phyloP scores from a whole-genome alignment of 2,797 vertebrate genomes.

The Sardinella longiceps region DNA sequence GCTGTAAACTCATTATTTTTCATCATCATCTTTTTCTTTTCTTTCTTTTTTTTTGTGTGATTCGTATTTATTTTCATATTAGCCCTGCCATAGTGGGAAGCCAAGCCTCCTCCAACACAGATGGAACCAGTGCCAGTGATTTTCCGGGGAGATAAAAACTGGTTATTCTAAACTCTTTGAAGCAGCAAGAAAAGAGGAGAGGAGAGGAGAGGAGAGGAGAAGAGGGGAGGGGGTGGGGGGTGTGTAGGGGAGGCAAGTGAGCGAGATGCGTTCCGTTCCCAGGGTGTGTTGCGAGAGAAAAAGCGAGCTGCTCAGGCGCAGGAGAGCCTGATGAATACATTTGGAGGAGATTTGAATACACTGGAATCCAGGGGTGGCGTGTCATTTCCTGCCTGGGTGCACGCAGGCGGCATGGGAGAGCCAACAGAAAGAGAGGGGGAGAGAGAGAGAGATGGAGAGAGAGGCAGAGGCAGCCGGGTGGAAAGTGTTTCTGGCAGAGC shows the following conservation, averaged over 20 bases:
- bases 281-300: not conserved
- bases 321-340: slow-evolving; percentile 53
- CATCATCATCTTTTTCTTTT: not conserved
- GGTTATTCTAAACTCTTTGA: slow-evolving; percentile 10
- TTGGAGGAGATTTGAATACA: slow-evolving; percentile 64
- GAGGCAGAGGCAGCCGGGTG: slow-evolving; percentile 41
- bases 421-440: not conserved
- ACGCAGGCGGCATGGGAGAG: slow-evolving; percentile 64
- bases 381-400: slow-evolving; percentile 73
- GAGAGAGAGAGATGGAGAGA: slow-evolving; percentile 29
- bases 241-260: too few relatives aligned
- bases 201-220: not conserved
- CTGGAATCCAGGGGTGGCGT: slow-evolving; percentile 63
- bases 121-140: not conserved
- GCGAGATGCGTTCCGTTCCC: not conserved
- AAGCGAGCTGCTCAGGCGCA: slow-evolving; percentile 8
- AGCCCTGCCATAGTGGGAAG: not conserved
- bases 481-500: slow-evolving; percentile 68
- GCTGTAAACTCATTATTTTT: slow-evolving; percentile 16
- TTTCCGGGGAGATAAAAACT: slow-evolving; percentile 12
- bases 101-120: not conserved
- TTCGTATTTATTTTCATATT: not conserved
- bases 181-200: slow-evolving; percentile 30
- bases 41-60: too few relatives aligned
- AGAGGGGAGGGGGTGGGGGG: not conserved